Conservation (phyloP, 2,113 vertebrate genomes). For the Sitta europaea region DNA sequence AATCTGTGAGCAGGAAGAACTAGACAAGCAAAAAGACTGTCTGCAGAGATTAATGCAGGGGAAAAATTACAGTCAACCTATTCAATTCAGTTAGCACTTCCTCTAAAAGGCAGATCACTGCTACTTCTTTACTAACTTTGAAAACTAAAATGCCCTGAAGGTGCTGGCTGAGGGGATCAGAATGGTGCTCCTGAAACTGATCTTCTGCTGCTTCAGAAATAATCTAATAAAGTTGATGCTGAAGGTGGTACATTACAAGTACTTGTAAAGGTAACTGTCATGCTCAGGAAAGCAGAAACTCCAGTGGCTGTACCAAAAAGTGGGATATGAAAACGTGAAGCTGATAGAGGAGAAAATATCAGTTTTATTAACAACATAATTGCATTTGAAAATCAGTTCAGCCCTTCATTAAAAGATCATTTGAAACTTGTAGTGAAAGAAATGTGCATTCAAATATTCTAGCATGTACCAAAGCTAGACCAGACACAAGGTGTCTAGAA, state of each 20-base stretch:
- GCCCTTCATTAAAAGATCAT: not conserved
- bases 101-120: not conserved
- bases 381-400: slow-evolving; percentile 19
- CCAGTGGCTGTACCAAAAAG: not conserved
- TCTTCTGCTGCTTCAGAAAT: not conserved
- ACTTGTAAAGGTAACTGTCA: not conserved
- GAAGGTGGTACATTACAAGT: too few relatives aligned
- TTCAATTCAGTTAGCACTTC: not conserved
- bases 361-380: slow-evolving; percentile 33
- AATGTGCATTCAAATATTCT: not conserved
- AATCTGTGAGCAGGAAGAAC: not conserved
- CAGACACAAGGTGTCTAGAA: not conserved
- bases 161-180: not conserved
- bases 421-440: not conserved
- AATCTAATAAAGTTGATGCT: too few relatives aligned
- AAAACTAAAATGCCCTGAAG: not conserved
- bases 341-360: slow-evolving; percentile 7
- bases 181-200: not conserved
- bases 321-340: not conserved
- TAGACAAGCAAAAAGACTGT: not conserved
- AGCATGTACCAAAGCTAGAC: not conserved
- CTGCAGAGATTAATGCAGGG: not conserved
- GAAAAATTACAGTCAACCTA: not conserved
- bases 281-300: not conserved
- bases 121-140: not conserved